These are phyloP conservation scores for Podotricha telesiphe DNA, from an alignment of 2,888 invertebrate species.

Conservation along the genomic window DNA sequence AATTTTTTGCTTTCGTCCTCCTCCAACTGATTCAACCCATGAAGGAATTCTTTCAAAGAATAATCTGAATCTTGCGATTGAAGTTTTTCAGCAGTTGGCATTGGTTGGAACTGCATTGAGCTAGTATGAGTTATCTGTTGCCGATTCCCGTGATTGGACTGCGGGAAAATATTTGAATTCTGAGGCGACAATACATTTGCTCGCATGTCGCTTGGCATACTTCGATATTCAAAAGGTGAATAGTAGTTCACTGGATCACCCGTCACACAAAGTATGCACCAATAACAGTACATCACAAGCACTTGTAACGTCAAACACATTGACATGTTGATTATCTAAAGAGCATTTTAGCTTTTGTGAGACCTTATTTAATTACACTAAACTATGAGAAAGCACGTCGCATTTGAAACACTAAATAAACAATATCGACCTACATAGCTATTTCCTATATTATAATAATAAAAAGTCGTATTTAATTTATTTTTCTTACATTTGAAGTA, in stretches of 20 bases:
- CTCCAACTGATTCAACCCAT: slow-evolving; percentile 52
- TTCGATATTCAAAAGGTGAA: slow-evolving; percentile 57
- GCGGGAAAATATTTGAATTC: slow-evolving; percentile 41
- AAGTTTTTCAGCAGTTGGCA: slow-evolving; percentile 42
- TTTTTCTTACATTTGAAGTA: not conserved
- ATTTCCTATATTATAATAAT: not conserved
- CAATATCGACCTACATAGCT: slow-evolving; percentile 35
- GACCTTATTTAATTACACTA: slow-evolving; percentile 29
- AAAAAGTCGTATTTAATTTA: not conserved
- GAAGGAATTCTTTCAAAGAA: slow-evolving; percentile 53
- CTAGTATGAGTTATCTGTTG: slow-evolving; percentile 43
- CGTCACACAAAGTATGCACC: slow-evolving; percentile 41
- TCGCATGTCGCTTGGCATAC: slow-evolving; percentile 44
- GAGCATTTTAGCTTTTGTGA: slow-evolving; percentile 25
- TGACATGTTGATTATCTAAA: slow-evolving; percentile 38
- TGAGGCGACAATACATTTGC: slow-evolving; percentile 37
- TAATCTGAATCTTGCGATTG: slow-evolving; percentile 46
- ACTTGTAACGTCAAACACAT: slow-evolving; percentile 40
- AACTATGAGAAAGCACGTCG: slow-evolving; percentile 22
- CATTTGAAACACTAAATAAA: slow-evolving; percentile 29
- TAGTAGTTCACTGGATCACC: slow-evolving; percentile 57
- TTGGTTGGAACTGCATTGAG: slow-evolving; percentile 39
- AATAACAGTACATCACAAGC: slow-evolving; percentile 49
- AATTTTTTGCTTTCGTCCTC: slow-evolving; percentile 33
- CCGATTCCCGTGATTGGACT: slow-evolving; percentile 40